Evolutionary conservation across 1,140 invertebrate species (phyloP).

Genomic region (Neuroterus valhalla): DNA sequence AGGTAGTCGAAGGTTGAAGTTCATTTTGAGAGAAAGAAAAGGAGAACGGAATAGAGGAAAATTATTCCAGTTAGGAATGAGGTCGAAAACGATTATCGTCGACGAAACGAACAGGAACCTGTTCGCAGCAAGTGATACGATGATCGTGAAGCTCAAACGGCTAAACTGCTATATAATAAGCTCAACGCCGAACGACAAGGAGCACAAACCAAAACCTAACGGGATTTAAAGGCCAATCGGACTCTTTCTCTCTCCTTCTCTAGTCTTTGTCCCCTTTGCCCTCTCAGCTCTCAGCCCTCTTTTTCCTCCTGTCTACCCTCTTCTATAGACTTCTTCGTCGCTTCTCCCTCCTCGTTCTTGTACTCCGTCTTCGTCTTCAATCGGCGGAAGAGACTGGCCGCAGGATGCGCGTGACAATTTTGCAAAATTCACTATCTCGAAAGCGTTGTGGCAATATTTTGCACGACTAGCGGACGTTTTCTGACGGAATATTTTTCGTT

Average conservation of each 20-base stretch:
- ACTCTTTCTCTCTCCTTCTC: constrained; percentile 39
- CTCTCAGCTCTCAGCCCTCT: constrained; percentile 44
- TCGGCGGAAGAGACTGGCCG: constrained; percentile 59
- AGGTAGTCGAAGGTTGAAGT: too few relatives aligned
- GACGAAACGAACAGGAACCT: constrained; percentile 62
- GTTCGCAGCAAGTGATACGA: constrained; percentile 59
- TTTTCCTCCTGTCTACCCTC: constrained; percentile 23
- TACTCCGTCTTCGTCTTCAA: constrained; percentile 56
- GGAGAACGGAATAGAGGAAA: too few relatives aligned
- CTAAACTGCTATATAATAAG: constrained; percentile 32
- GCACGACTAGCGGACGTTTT: too few relatives aligned
- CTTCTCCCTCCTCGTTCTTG: constrained; percentile 25
- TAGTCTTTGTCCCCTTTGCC: constrained; percentile 27
- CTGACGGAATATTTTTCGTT: too few relatives aligned
- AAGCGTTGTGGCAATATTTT: neutral
- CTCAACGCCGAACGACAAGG: constrained; percentile 51
- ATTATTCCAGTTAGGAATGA: too few relatives aligned
- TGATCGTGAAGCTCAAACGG: constrained; percentile 32
- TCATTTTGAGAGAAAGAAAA: too few relatives aligned
- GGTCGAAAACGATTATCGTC: constrained; percentile 32
- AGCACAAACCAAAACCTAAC: constrained; percentile 64
- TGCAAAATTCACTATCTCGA: constrained; percentile 61
- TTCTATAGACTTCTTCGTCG: constrained; percentile 9
- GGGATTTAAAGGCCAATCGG: constrained; percentile 71
- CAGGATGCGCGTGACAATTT: constrained; percentile 72